Evolutionary conservation across 2,797 vertebrate species (phyloP), one percentile per base, ranked within the genome.

Genomic region (Ciconia nigra): DNA sequence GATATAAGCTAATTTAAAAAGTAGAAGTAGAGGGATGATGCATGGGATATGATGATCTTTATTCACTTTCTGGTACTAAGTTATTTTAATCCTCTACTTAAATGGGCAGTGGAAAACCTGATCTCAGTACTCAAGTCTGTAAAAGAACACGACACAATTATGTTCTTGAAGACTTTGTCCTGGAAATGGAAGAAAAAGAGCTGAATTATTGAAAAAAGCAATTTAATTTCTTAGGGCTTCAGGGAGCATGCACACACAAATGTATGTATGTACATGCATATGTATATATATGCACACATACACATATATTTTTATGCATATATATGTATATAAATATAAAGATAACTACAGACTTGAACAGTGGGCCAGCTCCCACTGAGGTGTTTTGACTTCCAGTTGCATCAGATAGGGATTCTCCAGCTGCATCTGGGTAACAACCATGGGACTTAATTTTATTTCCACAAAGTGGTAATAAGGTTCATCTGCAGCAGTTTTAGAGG

Each of bases 71-170:
- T 29, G 33, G 4, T 74, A 57, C 2, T 41, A 49, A 28, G 3
- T 74, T 74, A 10, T 54, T 62, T 71, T 63, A 81, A 41, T 59
- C 15, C 8, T 58, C 20, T 72, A 52, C 22, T 61, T 77, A 42
- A n/a, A 26, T 4, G 7, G 25, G 12, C 13, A 83, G 22, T 0
- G 0, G 37, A 63, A 86, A 81, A 47, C 8, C 5, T 4, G 1
- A 10, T 67, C 25, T 57, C 35, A 59, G 10, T 29, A 31, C 28
- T 28, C 3, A 5, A 33, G 9, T 22, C 31, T 78, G 29, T 89
- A 33, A 33, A 52, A 52, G 8, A 77, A 13, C 10, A 51, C 12
- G 58, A 44, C 10, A 35, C 8, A 58, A 24, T 51, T 51, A 25
- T 16, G 2, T 67, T 41, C 8, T 86, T 58, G 22, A 83, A 67